Percentiles rank a stretch among this genome's conserved stretches.
Evolutionary conservation across 2,888 invertebrate genomes (phyloP).

Genomic region (Drosophila kuntzei): DNA sequence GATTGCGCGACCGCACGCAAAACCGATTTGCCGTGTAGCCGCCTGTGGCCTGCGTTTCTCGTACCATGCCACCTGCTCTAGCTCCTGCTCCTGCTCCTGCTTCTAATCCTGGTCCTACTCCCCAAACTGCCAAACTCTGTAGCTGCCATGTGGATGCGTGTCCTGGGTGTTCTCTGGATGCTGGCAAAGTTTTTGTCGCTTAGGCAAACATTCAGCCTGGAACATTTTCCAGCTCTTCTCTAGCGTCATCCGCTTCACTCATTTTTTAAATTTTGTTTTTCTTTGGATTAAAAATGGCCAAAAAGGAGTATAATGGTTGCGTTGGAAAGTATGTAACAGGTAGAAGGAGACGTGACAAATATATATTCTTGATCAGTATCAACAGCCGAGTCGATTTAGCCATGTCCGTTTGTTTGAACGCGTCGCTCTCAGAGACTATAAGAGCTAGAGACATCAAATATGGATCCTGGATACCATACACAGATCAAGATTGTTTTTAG

Average conservation of each 20-base stretch:
- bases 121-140: conserved; percentile 4
- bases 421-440: too few relatives aligned
- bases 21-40: conserved; percentile 67
- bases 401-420: too few relatives aligned
- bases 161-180: conserved; percentile 17
- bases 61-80: conserved; percentile 22
- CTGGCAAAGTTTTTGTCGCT: conserved; percentile 46
- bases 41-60: conserved; percentile 47
- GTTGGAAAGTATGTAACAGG: too few relatives aligned
- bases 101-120: background rate
- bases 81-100: background rate
- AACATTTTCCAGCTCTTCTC: conserved; percentile 26
- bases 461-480: too few relatives aligned
- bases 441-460: too few relatives aligned
- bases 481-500: too few relatives aligned
- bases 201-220: conserved; percentile 40
- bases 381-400: too few relatives aligned
- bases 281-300: too few relatives aligned
- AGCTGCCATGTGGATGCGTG: conserved; percentile 17
- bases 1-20: conserved; percentile 71
- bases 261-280: background rate
- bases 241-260: background rate
- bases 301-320: too few relatives aligned
- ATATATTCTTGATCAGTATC: too few relatives aligned
- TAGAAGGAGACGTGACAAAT: too few relatives aligned